phyloP scores from a whole-genome alignment of 2,888 invertebrate species.

The Laothoe populi region DNA sequence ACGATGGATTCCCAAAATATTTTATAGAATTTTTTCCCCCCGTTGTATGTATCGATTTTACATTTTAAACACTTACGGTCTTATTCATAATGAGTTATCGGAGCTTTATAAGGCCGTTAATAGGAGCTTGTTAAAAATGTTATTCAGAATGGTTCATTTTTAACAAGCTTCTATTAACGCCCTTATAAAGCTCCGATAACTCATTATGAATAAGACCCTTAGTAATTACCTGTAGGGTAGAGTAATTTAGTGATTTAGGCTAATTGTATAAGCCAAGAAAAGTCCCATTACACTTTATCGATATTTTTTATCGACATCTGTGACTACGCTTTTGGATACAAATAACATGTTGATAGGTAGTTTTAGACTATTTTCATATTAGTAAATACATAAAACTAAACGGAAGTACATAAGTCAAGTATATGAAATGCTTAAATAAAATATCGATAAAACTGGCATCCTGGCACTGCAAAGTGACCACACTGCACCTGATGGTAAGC shows the following conservation, averaged over 20 bases:
- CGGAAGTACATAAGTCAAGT: too few species aligned
- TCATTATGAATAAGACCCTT: too few species aligned
- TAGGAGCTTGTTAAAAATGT: too few species aligned
- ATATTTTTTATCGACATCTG: slow-evolving; percentile 20
- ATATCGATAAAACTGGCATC: too few species aligned
- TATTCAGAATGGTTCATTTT: too few species aligned
- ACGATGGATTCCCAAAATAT: slow-evolving; percentile 20
- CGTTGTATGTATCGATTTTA: slow-evolving; percentile 26
- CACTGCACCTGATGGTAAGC: too few species aligned
- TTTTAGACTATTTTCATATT: slow-evolving; percentile 12
- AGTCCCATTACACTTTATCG: background rate
- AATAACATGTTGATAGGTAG: background rate
- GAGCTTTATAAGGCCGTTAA: too few species aligned
- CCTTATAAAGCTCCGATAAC: too few species aligned
- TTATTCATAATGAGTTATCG: too few species aligned
- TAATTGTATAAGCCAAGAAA: slow-evolving; percentile 25
- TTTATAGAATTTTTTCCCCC: slow-evolving; percentile 26
- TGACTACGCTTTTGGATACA: background rate
- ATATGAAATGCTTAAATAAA: too few species aligned
- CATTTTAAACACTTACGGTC: slow-evolving; percentile 26
- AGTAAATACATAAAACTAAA: background rate
- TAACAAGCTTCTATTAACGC: too few species aligned
- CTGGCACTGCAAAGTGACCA: too few species aligned
- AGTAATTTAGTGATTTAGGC: slow-evolving; percentile 25
- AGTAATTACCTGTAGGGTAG: slow-evolving; percentile 24